Conservation (phyloP, 1,140 invertebrate genomes). For the Nasonia longicornis region DNA sequence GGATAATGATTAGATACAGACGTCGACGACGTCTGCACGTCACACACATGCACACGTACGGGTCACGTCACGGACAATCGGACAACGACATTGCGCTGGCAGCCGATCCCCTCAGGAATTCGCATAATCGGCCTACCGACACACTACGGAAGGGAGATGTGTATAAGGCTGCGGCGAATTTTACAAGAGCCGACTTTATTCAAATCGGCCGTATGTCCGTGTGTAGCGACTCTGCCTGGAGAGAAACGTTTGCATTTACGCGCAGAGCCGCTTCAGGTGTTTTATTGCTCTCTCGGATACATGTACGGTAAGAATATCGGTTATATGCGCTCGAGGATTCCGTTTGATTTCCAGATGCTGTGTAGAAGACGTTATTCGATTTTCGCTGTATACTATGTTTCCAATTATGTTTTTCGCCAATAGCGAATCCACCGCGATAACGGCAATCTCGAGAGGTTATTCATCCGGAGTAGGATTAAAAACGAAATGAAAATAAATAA, state of each 20-base stretch:
- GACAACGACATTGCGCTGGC: constrained; percentile 33
- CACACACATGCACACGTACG: too few relatives aligned
- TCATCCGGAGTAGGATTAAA: too few relatives aligned
- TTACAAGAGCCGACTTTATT: not conserved
- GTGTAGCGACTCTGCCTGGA: not conserved
- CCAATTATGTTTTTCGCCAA: too few relatives aligned
- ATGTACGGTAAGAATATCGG: not conserved
- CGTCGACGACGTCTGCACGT: not conserved
- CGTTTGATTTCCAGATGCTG: not conserved
- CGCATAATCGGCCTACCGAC: constrained; percentile 39
- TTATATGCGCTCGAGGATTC: not conserved
- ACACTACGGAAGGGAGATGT: not conserved
- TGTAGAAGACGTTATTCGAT: too few relatives aligned
- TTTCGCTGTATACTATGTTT: too few relatives aligned
- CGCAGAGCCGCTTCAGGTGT: not conserved
- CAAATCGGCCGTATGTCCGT: not conserved
- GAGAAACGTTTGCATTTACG: not conserved
- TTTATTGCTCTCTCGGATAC: not conserved
- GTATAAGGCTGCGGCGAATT: not conserved
- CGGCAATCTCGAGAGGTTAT: too few relatives aligned
- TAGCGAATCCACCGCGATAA: too few relatives aligned
- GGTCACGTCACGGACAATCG: constrained; percentile 41
- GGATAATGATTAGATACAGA: constrained; percentile 34
- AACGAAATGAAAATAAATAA: too few relatives aligned
- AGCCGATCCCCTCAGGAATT: constrained; percentile 12